phyloP scores from a whole-genome alignment of 2,797 vertebrate genomes.

The Oryzias dopingdopingensis region DNA sequence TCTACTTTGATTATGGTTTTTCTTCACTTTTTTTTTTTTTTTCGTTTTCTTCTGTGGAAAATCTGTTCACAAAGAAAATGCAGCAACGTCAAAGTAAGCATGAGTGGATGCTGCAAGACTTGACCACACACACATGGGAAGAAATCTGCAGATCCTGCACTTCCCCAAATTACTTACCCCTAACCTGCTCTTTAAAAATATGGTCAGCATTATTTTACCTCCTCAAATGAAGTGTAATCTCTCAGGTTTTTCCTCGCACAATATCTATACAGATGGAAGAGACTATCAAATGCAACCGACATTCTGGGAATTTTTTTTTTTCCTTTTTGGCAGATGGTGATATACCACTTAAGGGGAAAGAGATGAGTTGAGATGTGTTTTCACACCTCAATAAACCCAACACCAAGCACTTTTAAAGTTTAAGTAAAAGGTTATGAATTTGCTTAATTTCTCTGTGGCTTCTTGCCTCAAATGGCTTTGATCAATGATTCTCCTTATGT shows the following conservation, averaged over 20 bases:
- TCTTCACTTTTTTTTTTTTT: too few species aligned
- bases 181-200: conserved; percentile 68
- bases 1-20: background rate
- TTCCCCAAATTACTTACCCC: conserved; percentile 68
- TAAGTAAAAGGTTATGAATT: conserved; percentile 47
- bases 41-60: too few species aligned
- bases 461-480: conserved; percentile 39
- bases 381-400: conserved; percentile 48
- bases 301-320: conserved; percentile 53
- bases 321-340: conserved; percentile 65
- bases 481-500: conserved; percentile 43
- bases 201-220: conserved; percentile 68
- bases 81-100: conserved; percentile 61
- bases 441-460: conserved; percentile 52
- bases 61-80: conserved; percentile 31
- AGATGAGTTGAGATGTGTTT: conserved; percentile 43
- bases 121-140: conserved; percentile 59
- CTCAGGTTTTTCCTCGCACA: conserved; percentile 63
- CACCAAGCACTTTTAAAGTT: conserved; percentile 40
- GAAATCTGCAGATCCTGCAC: conserved; percentile 65
- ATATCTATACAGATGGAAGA: conserved; percentile 58
- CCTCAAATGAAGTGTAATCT: conserved; percentile 75
- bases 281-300: conserved; percentile 54
- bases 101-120: conserved; percentile 61
- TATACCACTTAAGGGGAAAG: conserved; percentile 50